Percentiles rank a stretch among this genome's conserved stretches.
These are phyloP conservation scores for Tyrannus savana DNA, from an alignment of 2,113 vertebrate species.

Conservation along the genomic window DNA sequence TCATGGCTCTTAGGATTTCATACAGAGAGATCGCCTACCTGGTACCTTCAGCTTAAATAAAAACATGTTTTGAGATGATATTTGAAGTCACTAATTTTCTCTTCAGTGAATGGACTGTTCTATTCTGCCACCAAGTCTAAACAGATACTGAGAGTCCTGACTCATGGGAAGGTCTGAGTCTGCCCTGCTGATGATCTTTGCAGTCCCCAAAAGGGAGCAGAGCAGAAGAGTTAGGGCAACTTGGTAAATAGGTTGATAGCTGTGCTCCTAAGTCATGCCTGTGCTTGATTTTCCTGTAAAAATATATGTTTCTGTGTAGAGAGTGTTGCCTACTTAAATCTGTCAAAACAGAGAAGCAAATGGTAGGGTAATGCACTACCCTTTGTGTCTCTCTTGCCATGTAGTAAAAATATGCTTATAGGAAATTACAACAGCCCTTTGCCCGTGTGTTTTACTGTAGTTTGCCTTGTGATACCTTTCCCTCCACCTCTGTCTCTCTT, in stretches of 20 bases:
- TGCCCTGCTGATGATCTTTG: not conserved
- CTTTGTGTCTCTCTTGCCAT: not conserved
- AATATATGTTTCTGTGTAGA: not conserved
- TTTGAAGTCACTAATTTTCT: not conserved
- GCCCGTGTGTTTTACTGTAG: not conserved
- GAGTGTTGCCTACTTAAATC: not conserved
- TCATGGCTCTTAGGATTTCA: slow-evolving; percentile 45
- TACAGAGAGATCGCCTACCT: not conserved
- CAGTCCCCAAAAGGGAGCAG: not conserved
- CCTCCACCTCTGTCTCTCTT: not conserved
- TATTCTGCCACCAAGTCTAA: not conserved
- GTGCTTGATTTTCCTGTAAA: not conserved
- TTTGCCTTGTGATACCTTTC: not conserved
- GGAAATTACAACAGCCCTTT: not conserved
- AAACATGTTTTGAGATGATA: not conserved
- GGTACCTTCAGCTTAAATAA: not conserved
- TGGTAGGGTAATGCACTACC: not conserved
- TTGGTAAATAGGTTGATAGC: not conserved
- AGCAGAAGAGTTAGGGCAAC: not conserved
- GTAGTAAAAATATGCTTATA: not conserved
- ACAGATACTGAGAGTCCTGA: not conserved
- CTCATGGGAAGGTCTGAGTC: not conserved
- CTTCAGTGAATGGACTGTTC: not conserved
- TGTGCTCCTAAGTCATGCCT: not conserved
- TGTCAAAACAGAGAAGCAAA: not conserved